A percentile compares a stretch with the other conserved stretches of the same genome.
phyloP scores from a whole-genome alignment of 2,888 invertebrate genomes.

The Orchesella flavescens region DNA sequence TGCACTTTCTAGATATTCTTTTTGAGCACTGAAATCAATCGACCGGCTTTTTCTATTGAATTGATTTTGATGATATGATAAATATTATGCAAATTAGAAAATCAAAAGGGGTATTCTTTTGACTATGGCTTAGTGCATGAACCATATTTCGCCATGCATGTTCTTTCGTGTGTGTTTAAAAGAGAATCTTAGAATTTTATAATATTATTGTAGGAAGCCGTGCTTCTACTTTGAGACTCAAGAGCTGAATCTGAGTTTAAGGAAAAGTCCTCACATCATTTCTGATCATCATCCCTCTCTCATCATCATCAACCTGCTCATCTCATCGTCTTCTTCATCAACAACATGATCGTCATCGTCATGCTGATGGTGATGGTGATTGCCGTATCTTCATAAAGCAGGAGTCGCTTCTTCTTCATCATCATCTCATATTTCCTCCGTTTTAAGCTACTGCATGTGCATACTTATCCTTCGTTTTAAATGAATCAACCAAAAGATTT shows the following conservation, averaged over 20 bases:
- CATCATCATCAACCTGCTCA: conserved; percentile 18
- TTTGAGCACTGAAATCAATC: no score
- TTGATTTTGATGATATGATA: no score
- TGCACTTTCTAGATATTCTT: no score
- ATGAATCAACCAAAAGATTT: background rate
- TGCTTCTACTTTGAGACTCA: conserved; percentile 16
- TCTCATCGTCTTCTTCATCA: conserved; percentile 25
- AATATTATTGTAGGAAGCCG: no score
- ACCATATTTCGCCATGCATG: no score
- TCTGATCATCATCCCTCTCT: conserved; percentile 14
- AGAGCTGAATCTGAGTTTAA: conserved; percentile 25
- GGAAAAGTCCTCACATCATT: conserved; percentile 41
- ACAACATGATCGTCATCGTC: conserved; percentile 30
- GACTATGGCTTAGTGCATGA: no score
- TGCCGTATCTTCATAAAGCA: conserved; percentile 40
- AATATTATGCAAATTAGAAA: no score
- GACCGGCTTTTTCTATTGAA: no score
- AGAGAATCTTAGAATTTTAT: no score
- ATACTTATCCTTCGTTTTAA: background rate
- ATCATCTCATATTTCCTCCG: conserved; percentile 9
- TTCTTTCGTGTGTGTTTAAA: no score
- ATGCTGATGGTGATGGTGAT: conserved; percentile 49
- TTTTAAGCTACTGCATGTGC: conserved; percentile 53
- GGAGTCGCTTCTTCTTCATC: conserved; percentile 10
- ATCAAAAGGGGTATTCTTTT: no score